Base-by-base conservation (phyloP, 2,113 vertebrate genomes). In the Lepus timidus region DNA sequence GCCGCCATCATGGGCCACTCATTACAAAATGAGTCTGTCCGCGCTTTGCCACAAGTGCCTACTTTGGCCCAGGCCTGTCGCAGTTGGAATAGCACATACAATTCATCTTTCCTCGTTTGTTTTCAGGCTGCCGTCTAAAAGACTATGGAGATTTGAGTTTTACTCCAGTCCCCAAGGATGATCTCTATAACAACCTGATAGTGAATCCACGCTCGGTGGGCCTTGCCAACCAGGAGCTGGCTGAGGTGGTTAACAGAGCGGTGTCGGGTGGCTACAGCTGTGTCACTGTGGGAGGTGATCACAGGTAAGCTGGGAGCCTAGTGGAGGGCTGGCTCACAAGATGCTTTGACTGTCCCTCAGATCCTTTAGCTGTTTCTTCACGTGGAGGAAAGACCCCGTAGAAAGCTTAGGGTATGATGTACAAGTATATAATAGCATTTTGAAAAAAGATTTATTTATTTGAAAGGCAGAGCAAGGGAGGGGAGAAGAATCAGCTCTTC, bases 91-190 rank as follows among this genome's bases (percentile, higher is more conserved):
- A 89, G 27, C 31, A 74, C 36, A 33, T 33, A 62, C 3, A 85
- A 9, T 49, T 87, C 36, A 84, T 70, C 17, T 64, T 90, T 39
- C 36, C 22, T 82, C 39, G 17, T 92, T 76, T 79, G 93, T 68
- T 97, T 85, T 52, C 92, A 99, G 99, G 99, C 82, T 99, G 98
- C 93, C 98, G 98, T 14, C 98, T 99, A 71, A 99, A 99, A 0
- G 99, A 99, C 97, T 99, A 99, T 7, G 99, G 99, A 90, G 99
- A 99, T 96, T 90, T 99, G 96, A 99, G 65, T 96, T 99, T 99
- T 98, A 98, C 98, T 85, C 98, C 98, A 87, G 98, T 99, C 58
- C 98, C 99, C 95, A 98, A 99, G 0, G 99, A 99, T n/a, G 99
- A 99, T 4, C 98, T 98, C 44, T 99, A 99, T 98, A 99, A 99